Evolutionary conservation across 2,797 vertebrate genomes (phyloP).

Genomic region (Typhlichthys subterraneus): DNA sequence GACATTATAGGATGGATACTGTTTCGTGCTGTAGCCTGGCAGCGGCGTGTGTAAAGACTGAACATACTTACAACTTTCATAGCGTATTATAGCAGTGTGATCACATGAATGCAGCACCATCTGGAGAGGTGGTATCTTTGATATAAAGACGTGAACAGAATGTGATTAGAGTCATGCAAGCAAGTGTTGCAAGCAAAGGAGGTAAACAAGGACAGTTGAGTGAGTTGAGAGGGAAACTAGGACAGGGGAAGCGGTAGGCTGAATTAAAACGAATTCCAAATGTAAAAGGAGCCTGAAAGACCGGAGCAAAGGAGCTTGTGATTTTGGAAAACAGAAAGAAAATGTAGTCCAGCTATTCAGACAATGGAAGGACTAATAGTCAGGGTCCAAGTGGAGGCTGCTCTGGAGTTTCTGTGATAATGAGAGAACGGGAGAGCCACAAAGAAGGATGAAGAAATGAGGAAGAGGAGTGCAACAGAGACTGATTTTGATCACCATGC

Average conservation of each 20-base stretch:
- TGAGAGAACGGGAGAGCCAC: conserved; percentile 19
- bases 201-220: background rate
- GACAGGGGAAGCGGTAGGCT: background rate
- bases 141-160: conserved; percentile 69
- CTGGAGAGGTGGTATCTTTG: conserved; percentile 67
- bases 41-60: background rate
- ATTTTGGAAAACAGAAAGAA: background rate
- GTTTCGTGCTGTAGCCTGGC: conserved; percentile 15
- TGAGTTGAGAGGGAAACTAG: background rate
- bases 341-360: background rate
- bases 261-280: background rate
- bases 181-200: background rate
- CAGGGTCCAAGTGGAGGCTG: conserved; percentile 26
- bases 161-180: conserved; percentile 36
- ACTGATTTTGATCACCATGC: conserved; percentile 7
- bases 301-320: no score
- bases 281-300: no score
- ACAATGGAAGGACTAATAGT: conserved; percentile 21
- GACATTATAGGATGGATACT: background rate
- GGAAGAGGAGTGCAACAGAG: conserved; percentile 16
- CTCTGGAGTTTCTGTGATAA: conserved; percentile 9
- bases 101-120: conserved; percentile 63
- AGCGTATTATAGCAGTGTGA: conserved; percentile 67
- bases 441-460: conserved; percentile 23
- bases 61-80: conserved; percentile 55